Evolutionary conservation across 2,797 vertebrate species (phyloP).

Genomic region (Oreonectes daqikongensis): DNA sequence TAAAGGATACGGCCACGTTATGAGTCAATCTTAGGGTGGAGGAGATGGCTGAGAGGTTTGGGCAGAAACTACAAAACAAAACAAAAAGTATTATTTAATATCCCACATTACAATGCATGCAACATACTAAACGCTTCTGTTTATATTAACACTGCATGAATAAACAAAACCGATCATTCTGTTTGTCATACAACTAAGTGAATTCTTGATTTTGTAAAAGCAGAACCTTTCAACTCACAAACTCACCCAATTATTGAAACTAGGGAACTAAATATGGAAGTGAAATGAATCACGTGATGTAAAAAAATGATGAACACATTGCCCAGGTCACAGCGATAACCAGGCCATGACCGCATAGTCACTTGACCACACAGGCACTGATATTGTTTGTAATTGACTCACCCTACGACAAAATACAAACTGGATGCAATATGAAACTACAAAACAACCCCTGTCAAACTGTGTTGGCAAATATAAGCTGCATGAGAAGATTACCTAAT

Average conservation of each 20-base stretch:
- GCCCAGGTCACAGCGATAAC: not conserved
- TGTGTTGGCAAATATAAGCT: not conserved
- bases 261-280: constrained; percentile 20
- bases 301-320: not conserved
- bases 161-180: not conserved
- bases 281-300: not conserved
- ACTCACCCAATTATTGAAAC: constrained; percentile 4
- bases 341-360: not conserved
- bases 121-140: not conserved
- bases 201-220: not conserved
- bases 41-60: constrained; percentile 92
- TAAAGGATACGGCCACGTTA: constrained; percentile 97
- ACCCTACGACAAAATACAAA: not conserved
- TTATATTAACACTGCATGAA: not conserved
- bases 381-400: not conserved
- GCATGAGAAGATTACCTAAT: not conserved
- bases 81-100: not conserved
- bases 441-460: not conserved
- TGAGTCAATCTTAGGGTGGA: constrained; percentile 87
- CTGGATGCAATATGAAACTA: not conserved
- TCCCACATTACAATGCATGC: not conserved
- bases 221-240: not conserved
- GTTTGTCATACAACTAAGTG: not conserved
- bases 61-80: constrained; percentile 85
- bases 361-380: no score